Evolutionary conservation across 2,797 vertebrate species (phyloP), one percentile per base, ranked within the genome.

Genomic region (Mus caroli): DNA sequence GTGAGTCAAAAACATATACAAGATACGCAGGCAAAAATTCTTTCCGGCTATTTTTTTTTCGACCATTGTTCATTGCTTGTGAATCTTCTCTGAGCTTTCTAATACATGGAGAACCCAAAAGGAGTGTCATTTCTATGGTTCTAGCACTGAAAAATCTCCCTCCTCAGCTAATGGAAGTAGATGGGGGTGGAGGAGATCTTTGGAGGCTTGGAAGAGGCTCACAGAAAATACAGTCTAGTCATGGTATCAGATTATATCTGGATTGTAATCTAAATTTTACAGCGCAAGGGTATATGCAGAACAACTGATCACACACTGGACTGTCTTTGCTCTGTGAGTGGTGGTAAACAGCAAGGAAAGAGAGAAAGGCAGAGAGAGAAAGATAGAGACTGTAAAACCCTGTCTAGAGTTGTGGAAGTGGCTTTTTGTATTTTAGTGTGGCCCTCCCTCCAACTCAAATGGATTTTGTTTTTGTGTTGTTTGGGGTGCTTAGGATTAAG

Each of bases 201-300:
- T 80, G 46, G 75, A 91, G 90, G 56, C 86, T 96, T 92, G 96
- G 78, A 91, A 95, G 88, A 93, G 60, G 24, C 28, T 95, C 52
- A 34, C 54, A 88, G n/a, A 46, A 88, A 91, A 91, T 73, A 78
- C 37, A 90, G 19, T 84, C 85, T 96, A 60, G 37, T 26, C 19
- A 58, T 52, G 22, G 50, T 56, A n/a, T 88, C 67, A 92, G 90
- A 58, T 69, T 69, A 69, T 31, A 69, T 94, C 62, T 82, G 90
- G 62, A 69, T 20, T 77, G 43, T 67, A 92, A 95, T 67, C 95
- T 56, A 76, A 90, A 96, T 83, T 96, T 93, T 60, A 89, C 28
- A 86, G 82, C 62, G 54, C 1, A 50, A 1, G 34, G 58, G 58
- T 60, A 90, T 76, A 56, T 76, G 54, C 22, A 86, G 46, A 96